Base-by-base conservation (phyloP, 1,140 invertebrate genomes). In the Cyclina sinensis region DNA sequence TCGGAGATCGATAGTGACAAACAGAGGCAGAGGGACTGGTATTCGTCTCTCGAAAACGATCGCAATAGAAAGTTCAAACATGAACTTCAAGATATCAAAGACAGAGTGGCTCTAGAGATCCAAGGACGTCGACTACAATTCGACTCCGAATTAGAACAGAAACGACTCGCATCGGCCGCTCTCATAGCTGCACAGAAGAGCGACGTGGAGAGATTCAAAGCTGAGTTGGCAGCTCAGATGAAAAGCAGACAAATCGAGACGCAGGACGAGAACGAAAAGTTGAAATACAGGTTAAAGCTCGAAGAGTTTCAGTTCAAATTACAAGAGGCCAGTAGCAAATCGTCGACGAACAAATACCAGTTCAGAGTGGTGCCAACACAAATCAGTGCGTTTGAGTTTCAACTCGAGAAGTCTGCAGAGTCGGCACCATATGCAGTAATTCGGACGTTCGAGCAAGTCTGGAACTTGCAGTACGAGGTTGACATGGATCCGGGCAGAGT, bases 221-320 rank as follows among this genome's bases (percentile, higher is more conserved):
- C 30, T 18, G 68, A 73, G 7, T 73, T 73, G 30, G 21, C 30
- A n/a, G 68, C 30, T 16, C 68, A 73, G n/a, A 14, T 73, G 16
- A 35, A 73, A n/a, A 32, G n/a, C 27, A 73, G n/a, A 73, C 68
- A 35, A n/a, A 73, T 73, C 16, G 68, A 73, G 7, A 73, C 11
- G n/a, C 68, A 73, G 39, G 68, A 73, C 30, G 68, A 73, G 39
- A 73, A 73, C 39, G 68, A 32, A 35, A 73, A 73, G n/a, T 32
- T 73, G 21, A 73, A 73, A 43, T 16, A 35, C 21, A 27, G 35
- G 35, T 21, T 73, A 12, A 73, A 73, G 35, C 32, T 73, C 32
- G 68, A 35, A 30, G 68, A 73, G 39, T 73, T 35, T 35, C 18
- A 35, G 16, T 32, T 73, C 32, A 35, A 73, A 35, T n/a, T 73